These are phyloP conservation scores for Glaucidium brasilianum DNA, from an alignment of 2,113 vertebrate species.

Conservation along the genomic window DNA sequence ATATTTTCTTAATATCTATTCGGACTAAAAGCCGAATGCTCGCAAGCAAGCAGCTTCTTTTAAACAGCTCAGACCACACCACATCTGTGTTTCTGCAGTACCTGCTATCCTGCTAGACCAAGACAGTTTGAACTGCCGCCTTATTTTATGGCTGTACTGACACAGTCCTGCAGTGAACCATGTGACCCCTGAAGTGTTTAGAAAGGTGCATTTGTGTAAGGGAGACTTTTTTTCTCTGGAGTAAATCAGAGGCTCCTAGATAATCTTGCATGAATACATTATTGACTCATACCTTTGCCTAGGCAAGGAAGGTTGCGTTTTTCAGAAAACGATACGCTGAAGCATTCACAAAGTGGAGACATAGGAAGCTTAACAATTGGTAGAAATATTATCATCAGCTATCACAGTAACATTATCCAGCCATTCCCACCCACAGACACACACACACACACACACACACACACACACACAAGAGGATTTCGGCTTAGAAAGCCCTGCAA, in stretches of 20 bases:
- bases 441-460: not conserved
- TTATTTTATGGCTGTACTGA: slow-evolving; percentile 65
- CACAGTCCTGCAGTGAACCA: slow-evolving; percentile 65
- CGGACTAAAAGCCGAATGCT: not conserved
- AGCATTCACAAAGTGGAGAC: slow-evolving; percentile 59
- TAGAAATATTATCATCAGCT: slow-evolving; percentile 68
- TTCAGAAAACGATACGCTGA: not conserved
- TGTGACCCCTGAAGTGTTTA: slow-evolving; percentile 54
- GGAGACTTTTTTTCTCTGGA: not conserved
- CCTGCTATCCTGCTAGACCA: not conserved
- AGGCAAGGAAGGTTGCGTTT: not conserved
- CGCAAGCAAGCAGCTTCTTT: not conserved
- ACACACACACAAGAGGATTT: not conserved
- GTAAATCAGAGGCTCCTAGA: slow-evolving; percentile 19
- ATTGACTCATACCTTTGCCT: slow-evolving; percentile 37
- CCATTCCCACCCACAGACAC: slow-evolving; percentile 58
- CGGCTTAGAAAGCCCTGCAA: slow-evolving; percentile 11
- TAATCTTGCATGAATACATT: slow-evolving; percentile 33
- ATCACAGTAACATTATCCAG: slow-evolving; percentile 57
- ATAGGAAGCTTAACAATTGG: slow-evolving; percentile 70
- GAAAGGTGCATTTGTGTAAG: slow-evolving; percentile 59
- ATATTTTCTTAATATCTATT: not conserved
- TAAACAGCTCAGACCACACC: not conserved
- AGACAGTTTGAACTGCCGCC: not conserved
- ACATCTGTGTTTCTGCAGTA: slow-evolving; percentile 25